Evolutionary conservation across 2,113 vertebrate species (phyloP), one percentile per base, ranked within the genome.

Genomic region (Hypomesus transpacificus): DNA sequence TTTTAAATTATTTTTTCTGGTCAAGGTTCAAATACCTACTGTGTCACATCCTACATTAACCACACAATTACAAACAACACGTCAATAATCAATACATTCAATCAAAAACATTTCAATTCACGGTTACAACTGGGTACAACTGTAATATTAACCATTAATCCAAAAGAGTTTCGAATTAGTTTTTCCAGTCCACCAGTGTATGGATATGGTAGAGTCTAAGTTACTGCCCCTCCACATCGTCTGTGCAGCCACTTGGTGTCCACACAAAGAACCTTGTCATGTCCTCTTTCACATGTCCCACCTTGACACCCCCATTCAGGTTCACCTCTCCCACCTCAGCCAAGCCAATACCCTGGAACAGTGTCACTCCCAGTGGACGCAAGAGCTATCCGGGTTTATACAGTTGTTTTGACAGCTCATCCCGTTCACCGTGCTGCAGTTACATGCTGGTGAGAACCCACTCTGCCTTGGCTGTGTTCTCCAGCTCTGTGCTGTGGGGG

Each of bases 11-110:
- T 74, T 28, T 24, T 52, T 68, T 64, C 34, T 16, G 79, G 69
- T 75, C 70, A 61, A 56, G 53, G 28, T 57, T 62, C 65, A 74
- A 75, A 5, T 7, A 52, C 75, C 66, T 17, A 0, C 18, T 62
- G 77, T 46, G 39, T 46, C 79, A 3, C n/a, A 65, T 39, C 63
- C 20, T 20, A 65, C 39, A 20, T 21, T 82, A 74, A 7, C 62
- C 0, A 76, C 71, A 74, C 66, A 69, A 86, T 80, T 51, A 67
- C 79, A 77, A 87, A 83, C 58, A 34, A 75, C 80, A 83, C 80
- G 58, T 22, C 34, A 73, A 66, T 68, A 39, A 82, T 83, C 81
- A 71, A 78, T 78, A 86, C 82, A 87, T 53, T 75, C 57, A 1
- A 72, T 81, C 67, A 6, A 5, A 82, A 85, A 80, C 82, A 85